phyloP scores from a whole-genome alignment of 2,113 vertebrate species.

The Caranx melampygus region DNA sequence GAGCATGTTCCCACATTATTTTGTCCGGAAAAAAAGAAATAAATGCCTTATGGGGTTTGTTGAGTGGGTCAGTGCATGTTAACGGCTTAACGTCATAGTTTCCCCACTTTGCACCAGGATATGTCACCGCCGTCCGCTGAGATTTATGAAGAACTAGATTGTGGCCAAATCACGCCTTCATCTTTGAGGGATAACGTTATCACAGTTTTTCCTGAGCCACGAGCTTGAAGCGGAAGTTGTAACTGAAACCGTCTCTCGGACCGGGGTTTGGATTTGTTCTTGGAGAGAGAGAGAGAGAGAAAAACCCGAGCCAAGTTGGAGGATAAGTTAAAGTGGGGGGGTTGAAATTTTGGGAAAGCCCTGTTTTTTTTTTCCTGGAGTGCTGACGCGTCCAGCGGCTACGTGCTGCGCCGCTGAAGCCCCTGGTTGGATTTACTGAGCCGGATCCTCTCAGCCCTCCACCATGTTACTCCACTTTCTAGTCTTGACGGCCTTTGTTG shows the following conservation, averaged over 20 bases:
- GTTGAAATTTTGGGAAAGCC: slow-evolving; percentile 62
- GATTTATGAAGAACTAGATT: background rate
- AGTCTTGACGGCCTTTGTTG: slow-evolving; percentile 57
- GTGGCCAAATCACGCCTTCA: slow-evolving; percentile 35
- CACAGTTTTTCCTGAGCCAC: background rate
- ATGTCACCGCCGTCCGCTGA: background rate
- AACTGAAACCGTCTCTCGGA: slow-evolving; percentile 29
- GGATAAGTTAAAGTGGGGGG: slow-evolving; percentile 17
- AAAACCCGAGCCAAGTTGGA: slow-evolving; percentile 23
- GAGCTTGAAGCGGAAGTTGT: slow-evolving; percentile 64
- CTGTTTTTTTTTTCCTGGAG: slow-evolving; percentile 54
- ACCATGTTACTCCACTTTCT: slow-evolving; percentile 80
- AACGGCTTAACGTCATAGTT: background rate
- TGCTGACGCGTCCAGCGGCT: slow-evolving; percentile 82
- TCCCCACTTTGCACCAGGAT: background rate
- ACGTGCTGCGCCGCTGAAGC: slow-evolving; percentile 25
- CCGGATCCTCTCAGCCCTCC: background rate
- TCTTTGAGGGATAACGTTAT: background rate
- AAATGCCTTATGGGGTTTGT: background rate
- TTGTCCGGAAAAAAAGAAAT: background rate
- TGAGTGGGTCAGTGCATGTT: slow-evolving; percentile 5
- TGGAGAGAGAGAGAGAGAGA: background rate
- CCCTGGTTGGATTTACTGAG: background rate
- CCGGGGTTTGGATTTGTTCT: slow-evolving; percentile 32
- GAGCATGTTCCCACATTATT: too few species aligned